phyloP scores from a whole-genome alignment of 2,113 vertebrate species.

The Camelus bactrianus region DNA sequence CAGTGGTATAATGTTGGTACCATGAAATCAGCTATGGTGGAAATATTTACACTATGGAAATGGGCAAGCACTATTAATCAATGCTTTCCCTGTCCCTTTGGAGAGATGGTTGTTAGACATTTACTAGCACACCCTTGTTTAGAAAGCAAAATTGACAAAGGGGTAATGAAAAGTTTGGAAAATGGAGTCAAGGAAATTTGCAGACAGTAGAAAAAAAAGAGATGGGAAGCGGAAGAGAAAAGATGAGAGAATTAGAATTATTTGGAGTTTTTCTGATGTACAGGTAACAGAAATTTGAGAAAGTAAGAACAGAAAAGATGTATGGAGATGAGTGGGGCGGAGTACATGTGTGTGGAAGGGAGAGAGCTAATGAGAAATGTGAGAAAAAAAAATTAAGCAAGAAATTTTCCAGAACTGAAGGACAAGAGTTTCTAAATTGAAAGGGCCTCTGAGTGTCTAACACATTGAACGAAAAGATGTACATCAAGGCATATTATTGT shows the following conservation, averaged over 20 bases:
- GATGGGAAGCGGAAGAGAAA: not conserved
- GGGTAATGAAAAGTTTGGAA: not conserved
- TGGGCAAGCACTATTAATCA: not conserved
- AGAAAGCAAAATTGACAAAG: not conserved
- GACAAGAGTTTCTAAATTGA: not conserved
- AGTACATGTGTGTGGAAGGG: not conserved
- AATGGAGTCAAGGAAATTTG: slow-evolving; percentile 1
- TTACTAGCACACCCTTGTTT: slow-evolving; percentile 33
- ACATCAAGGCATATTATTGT: not conserved
- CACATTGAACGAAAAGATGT: slow-evolving; percentile 11
- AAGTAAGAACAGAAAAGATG: not conserved
- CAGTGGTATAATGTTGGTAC: not conserved
- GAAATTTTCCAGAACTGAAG: slow-evolving; percentile 35
- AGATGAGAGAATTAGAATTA: not conserved
- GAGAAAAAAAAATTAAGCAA: not conserved
- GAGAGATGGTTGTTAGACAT: not conserved
- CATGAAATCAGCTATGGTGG: not conserved
- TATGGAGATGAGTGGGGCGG: not conserved
- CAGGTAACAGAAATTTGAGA: not conserved
- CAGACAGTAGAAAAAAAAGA: not conserved
- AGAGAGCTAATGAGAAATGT: not conserved
- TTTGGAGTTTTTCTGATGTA: not conserved
- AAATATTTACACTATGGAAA: slow-evolving; percentile 9
- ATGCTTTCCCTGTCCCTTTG: not conserved
- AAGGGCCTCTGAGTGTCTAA: not conserved